Percentiles rank a stretch among this genome's conserved stretches.
phyloP scores from a whole-genome alignment of 2,797 vertebrate genomes.

The Chaetophractus vellerosus region DNA sequence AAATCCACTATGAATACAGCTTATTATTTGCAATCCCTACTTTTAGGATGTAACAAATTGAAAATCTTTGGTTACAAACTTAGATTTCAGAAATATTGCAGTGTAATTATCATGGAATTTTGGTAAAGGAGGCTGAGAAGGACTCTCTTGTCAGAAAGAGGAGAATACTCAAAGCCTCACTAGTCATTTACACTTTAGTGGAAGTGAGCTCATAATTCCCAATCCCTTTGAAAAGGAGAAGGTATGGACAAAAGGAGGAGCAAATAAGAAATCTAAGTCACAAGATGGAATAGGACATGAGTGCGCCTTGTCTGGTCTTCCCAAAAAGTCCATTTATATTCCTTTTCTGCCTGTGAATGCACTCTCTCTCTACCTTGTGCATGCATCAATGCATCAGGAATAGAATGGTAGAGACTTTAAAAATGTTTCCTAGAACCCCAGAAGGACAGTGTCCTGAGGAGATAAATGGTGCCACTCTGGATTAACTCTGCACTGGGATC shows the following conservation, averaged over 20 bases:
- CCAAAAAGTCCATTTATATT: background rate
- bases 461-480: background rate
- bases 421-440: background rate
- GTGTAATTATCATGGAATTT: background rate
- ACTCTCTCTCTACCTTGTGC: background rate
- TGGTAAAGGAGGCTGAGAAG: background rate
- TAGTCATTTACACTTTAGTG: background rate
- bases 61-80: background rate
- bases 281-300: background rate
- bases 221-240: constrained; percentile 24
- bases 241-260: background rate
- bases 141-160: background rate
- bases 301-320: background rate
- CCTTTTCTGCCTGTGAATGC: background rate
- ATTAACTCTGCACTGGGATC: background rate
- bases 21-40: background rate
- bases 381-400: background rate
- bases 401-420: background rate
- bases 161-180: background rate
- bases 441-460: background rate
- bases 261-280: constrained; percentile 26
- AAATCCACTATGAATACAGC: background rate
- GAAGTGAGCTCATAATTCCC: background rate
- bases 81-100: constrained; percentile 1
- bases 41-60: background rate